Conservation (phyloP, 2,113 vertebrate species). For the Lanius collurio region DNA sequence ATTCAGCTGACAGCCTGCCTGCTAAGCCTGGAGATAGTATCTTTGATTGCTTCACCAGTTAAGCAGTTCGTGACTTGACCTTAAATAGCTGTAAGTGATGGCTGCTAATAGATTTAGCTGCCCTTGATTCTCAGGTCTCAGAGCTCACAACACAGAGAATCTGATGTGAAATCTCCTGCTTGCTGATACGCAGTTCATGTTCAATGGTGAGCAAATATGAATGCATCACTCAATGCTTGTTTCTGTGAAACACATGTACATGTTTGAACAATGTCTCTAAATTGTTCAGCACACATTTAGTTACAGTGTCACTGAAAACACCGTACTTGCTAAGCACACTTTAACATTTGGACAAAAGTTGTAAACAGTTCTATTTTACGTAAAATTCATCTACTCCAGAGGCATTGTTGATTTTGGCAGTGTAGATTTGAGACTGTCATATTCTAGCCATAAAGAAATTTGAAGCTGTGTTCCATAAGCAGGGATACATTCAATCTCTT, state of each 20-base stretch:
- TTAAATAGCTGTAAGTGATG: neutral
- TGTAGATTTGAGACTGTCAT: neutral
- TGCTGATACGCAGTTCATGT: fast-evolving
- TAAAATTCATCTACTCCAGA: neutral
- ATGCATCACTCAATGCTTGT: neutral
- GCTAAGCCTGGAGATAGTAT: neutral
- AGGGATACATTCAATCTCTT: neutral
- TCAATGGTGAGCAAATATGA: neutral
- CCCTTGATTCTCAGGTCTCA: neutral
- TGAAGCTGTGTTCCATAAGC: neutral
- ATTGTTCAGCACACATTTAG: neutral
- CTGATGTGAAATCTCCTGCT: neutral
- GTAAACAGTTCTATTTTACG: neutral
- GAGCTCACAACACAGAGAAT: neutral
- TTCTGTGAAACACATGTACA: neutral
- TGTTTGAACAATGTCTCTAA: neutral
- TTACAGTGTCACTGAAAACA: neutral
- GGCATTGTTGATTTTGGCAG: neutral
- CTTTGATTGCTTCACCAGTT: constrained; percentile 22
- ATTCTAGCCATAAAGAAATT: neutral
- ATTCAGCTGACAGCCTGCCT: neutral
- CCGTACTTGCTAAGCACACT: neutral
- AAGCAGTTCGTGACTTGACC: constrained; percentile 34
- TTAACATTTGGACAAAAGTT: neutral
- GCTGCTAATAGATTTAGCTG: neutral